These are phyloP conservation scores for Microcebus griseorufus DNA, from an alignment of 2,113 vertebrate genomes.

Conservation along the genomic window DNA sequence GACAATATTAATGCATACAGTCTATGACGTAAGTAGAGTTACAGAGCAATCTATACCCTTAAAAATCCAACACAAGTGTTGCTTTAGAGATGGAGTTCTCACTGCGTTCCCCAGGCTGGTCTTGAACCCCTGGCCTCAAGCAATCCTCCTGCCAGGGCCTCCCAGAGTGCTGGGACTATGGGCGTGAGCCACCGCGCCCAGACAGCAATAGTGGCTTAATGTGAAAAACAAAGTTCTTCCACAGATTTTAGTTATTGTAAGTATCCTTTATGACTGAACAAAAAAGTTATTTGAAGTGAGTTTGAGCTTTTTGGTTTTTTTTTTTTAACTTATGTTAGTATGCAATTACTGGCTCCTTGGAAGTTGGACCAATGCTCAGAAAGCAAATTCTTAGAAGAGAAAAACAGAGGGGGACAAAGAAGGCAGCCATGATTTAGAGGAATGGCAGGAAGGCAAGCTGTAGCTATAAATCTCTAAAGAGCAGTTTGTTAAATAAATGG, in stretches of 20 bases:
- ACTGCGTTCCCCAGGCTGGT: too few relatives aligned
- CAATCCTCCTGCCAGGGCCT: too few relatives aligned
- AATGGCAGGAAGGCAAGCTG: neutral
- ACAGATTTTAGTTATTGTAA: neutral
- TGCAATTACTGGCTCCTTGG: neutral
- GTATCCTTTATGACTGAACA: neutral
- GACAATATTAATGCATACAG: neutral
- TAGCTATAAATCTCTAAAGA: neutral
- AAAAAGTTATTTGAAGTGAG: neutral
- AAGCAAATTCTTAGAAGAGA: neutral
- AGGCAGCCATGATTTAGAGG: neutral
- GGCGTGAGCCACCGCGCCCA: too few relatives aligned
- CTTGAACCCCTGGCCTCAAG: too few relatives aligned
- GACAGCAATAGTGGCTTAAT: too few relatives aligned
- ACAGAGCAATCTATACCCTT: neutral
- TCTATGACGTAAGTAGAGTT: neutral
- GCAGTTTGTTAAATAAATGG: neutral
- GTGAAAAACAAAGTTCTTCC: neutral
- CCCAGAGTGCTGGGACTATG: too few relatives aligned
- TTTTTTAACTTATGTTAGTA: neutral
- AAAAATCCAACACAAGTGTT: neutral
- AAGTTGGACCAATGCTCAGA: neutral
- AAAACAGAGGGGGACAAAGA: neutral
- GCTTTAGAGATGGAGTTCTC: too few relatives aligned
- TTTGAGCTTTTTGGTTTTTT: neutral